Conservation (phyloP, 1,140 invertebrate genomes). For the Apolygus lucorum region DNA sequence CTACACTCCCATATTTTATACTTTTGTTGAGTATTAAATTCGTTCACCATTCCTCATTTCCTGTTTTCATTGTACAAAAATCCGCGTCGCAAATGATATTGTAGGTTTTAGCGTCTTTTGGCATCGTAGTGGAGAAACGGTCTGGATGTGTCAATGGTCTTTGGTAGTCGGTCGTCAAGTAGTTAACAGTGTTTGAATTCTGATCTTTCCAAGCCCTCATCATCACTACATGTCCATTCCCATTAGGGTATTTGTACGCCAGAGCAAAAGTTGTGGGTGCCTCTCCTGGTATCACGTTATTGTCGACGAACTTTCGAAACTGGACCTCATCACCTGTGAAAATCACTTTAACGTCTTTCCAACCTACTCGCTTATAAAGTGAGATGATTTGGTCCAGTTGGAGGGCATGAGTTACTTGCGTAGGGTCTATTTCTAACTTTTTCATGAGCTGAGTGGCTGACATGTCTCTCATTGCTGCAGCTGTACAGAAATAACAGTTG, state of each 20-base stretch:
- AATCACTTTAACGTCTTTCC: neutral
- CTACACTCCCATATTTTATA: too few relatives aligned
- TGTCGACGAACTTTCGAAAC: conserved; percentile 5
- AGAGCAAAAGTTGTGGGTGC: neutral
- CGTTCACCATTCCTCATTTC: too few relatives aligned
- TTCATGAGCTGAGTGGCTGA: conserved; percentile 11
- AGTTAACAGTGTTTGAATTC: neutral
- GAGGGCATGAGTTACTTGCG: neutral
- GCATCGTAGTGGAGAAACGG: conserved; percentile 1
- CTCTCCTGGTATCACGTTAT: neutral
- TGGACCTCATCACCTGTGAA: neutral
- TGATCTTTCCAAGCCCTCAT: conserved; percentile 11
- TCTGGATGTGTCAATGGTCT: neutral
- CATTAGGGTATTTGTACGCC: neutral
- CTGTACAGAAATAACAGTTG: conserved; percentile 19
- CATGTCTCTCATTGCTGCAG: conserved; percentile 12
- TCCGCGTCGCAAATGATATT: too few relatives aligned
- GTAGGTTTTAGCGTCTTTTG: neutral
- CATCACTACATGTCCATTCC: conserved; percentile 10
- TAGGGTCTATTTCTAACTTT: neutral
- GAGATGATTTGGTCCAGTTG: neutral
- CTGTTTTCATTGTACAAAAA: too few relatives aligned
- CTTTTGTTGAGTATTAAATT: too few relatives aligned
- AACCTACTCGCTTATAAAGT: neutral
- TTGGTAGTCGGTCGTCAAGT: conserved; percentile 9